Percentiles rank a stretch among this genome's conserved stretches.
These are phyloP conservation scores for Dendronephthya gigantea DNA, from an alignment of 64 coral and sea anemone genomes.

Conservation along the genomic window DNA sequence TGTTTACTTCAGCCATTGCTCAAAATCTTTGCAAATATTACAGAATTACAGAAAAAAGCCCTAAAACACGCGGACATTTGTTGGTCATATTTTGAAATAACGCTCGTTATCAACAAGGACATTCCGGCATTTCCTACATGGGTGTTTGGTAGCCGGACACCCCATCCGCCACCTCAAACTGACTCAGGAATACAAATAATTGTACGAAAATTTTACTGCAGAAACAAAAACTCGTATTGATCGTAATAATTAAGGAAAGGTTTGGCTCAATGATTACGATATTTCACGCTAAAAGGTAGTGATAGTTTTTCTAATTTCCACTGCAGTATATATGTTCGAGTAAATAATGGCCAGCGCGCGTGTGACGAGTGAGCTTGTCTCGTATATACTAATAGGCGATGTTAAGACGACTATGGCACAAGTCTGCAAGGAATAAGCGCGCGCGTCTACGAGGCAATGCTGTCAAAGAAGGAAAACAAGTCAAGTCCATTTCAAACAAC, in stretches of 20 bases:
- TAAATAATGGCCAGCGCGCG: neutral
- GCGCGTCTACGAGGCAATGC: neutral
- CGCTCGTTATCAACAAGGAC: neutral
- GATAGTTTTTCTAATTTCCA: neutral
- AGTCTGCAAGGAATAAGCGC: neutral
- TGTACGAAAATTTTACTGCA: neutral
- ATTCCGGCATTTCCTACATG: neutral
- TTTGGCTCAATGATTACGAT: neutral
- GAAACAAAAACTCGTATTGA: neutral
- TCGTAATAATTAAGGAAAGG: constrained; percentile 1
- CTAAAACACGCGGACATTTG: neutral
- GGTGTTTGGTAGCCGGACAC: neutral
- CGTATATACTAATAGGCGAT: too few species aligned
- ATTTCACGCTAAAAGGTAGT: neutral
- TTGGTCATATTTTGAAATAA: neutral
- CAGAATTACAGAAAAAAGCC: constrained; percentile 14
- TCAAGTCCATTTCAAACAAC: constrained; percentile 25
- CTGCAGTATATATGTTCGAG: neutral
- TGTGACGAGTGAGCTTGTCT: too few species aligned
- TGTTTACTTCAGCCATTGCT: neutral
- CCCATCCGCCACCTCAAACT: neutral
- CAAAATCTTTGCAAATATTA: constrained; percentile 6
- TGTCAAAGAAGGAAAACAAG: neutral
- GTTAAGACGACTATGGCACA: too few species aligned
- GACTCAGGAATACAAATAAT: neutral